A percentile compares a stretch with the other conserved stretches of the same genome.
phyloP scores from a whole-genome alignment of 2,888 invertebrate genomes.

The Drosophila atroscutellata region DNA sequence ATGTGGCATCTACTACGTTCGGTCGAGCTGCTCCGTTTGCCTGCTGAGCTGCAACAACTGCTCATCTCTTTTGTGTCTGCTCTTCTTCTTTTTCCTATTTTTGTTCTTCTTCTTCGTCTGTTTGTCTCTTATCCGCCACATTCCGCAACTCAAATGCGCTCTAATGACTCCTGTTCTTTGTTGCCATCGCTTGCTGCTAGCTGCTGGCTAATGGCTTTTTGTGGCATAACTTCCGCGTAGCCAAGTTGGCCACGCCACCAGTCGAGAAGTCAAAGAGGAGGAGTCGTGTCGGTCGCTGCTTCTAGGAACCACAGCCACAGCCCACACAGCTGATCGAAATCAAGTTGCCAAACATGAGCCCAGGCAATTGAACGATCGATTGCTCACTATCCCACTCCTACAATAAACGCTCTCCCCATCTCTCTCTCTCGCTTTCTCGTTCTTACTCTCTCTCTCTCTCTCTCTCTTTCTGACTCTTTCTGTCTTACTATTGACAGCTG shows the following conservation, averaged over 20 bases:
- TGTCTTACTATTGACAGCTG: slow-evolving; percentile 40
- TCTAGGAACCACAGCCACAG: slow-evolving; percentile 44
- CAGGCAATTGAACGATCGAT: slow-evolving; percentile 60
- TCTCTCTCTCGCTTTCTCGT: neutral
- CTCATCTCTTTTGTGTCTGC: slow-evolving; percentile 19
- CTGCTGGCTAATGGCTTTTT: slow-evolving; percentile 54
- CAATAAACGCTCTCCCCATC: slow-evolving; percentile 14
- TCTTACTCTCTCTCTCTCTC: neutral
- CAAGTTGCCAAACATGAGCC: slow-evolving; percentile 55
- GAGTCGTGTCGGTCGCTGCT: slow-evolving; percentile 29
- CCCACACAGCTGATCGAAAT: slow-evolving; percentile 65
- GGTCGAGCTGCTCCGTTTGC: slow-evolving; percentile 16
- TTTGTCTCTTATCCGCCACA: slow-evolving; percentile 51
- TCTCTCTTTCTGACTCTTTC: neutral
- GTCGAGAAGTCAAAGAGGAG: slow-evolving; percentile 9
- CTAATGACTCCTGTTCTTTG: slow-evolving; percentile 81
- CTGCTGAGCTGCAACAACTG: slow-evolving; percentile 6
- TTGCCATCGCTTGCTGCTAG: slow-evolving; percentile 45
- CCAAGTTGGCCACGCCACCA: slow-evolving; percentile 23
- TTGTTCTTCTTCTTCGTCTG: neutral
- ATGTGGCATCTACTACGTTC: neutral
- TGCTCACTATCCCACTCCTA: slow-evolving; percentile 49
- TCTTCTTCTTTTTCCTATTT: neutral
- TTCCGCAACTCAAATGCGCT: slow-evolving; percentile 78
- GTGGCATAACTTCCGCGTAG: slow-evolving; percentile 72